Percentiles rank a stretch among this genome's conserved stretches.
phyloP scores from a whole-genome alignment of 2,888 invertebrate species.

The Bombyx huttoni region DNA sequence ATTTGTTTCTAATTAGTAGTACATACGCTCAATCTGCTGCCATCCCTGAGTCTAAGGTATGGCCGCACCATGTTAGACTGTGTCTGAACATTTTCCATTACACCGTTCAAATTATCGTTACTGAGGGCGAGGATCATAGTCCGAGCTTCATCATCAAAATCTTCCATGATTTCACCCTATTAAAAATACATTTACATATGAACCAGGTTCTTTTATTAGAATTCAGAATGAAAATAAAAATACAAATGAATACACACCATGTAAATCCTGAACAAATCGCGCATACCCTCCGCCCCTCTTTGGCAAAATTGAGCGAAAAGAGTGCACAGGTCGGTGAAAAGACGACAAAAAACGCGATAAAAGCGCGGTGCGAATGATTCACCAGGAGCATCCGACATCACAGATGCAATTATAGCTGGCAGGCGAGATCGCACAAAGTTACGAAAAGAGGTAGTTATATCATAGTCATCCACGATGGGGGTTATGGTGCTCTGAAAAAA shows the following conservation, averaged over 20 bases:
- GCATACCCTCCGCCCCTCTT: conserved; percentile 26
- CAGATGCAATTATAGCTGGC: conserved; percentile 29
- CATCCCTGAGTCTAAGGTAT: background rate
- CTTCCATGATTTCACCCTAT: conserved; percentile 13
- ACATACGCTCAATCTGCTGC: conserved; percentile 14
- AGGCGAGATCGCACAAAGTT: conserved; percentile 26
- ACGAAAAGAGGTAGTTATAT: conserved; percentile 24
- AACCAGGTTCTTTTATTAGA: background rate
- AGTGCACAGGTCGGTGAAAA: conserved; percentile 37
- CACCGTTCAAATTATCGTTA: conserved; percentile 15
- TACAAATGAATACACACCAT: conserved; percentile 21
- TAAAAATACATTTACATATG: background rate
- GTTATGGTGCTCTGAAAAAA: conserved; percentile 17
- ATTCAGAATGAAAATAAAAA: background rate
- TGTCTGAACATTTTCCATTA: conserved; percentile 13
- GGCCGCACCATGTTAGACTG: conserved; percentile 17
- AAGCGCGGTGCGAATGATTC: conserved; percentile 27
- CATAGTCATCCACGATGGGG: conserved; percentile 21
- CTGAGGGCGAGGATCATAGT: conserved; percentile 14
- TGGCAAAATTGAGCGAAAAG: conserved; percentile 27
- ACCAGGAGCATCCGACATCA: conserved; percentile 22
- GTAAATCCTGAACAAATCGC: conserved; percentile 19
- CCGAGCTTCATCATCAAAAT: conserved; percentile 13
- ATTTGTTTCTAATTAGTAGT: background rate
- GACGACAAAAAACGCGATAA: conserved; percentile 28